Percentiles rank a stretch among this genome's conserved stretches.
These are phyloP conservation scores for Ormia ochracea DNA, from an alignment of 2,888 invertebrate species.

Conservation along the genomic window DNA sequence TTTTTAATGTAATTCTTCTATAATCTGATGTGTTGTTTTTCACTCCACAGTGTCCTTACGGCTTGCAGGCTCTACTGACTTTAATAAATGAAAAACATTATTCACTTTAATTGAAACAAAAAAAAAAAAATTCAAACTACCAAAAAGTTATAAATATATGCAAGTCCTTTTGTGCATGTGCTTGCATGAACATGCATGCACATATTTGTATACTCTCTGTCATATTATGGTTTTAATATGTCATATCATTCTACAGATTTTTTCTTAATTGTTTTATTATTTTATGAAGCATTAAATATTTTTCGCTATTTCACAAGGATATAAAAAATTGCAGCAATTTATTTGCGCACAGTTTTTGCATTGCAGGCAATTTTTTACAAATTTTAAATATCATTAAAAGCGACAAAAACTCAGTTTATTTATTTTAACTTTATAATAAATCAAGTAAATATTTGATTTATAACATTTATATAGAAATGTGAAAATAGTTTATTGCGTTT, in stretches of 20 bases:
- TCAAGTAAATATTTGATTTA: conserved; percentile 41
- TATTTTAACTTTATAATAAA: conserved; percentile 31
- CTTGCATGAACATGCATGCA: too few species aligned
- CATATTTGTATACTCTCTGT: neutral
- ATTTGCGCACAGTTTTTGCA: neutral
- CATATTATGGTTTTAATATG: conserved; percentile 18
- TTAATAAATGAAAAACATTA: too few species aligned
- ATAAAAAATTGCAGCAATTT: neutral
- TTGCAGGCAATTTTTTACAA: neutral
- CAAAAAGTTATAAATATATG: too few species aligned
- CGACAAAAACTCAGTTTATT: conserved; percentile 7
- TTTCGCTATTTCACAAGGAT: neutral
- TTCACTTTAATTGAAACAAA: too few species aligned
- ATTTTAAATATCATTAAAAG: conserved; percentile 17
- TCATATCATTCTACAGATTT: neutral
- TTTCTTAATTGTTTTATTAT: conserved; percentile 3
- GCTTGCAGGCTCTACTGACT: too few species aligned
- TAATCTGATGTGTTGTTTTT: too few species aligned
- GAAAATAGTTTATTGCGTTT: neutral
- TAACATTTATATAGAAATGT: conserved; percentile 1
- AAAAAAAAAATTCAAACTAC: too few species aligned
- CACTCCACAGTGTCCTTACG: too few species aligned
- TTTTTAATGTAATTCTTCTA: too few species aligned
- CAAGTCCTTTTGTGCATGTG: too few species aligned
- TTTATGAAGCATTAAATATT: conserved; percentile 6